Evolutionary conservation across 2,797 vertebrate species (phyloP), one percentile per base, ranked within the genome.

Genomic region (Falco concolor): DNA sequence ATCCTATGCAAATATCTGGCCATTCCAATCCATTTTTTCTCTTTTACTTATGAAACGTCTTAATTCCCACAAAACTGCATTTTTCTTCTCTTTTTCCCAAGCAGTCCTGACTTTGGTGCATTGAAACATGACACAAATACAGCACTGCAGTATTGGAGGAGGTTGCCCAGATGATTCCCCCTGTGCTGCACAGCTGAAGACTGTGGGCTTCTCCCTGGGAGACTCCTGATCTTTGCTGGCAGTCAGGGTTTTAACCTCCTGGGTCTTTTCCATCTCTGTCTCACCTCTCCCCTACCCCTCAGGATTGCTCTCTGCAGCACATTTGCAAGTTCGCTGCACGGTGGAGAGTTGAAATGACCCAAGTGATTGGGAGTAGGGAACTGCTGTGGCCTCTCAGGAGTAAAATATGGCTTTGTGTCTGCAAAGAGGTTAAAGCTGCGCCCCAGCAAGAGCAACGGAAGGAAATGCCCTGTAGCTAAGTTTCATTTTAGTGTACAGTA

Each of bases 391-490:
- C 89, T 82, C 89, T 95, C 77, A 60, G 69, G 40, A 68, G 83
- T 95, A 90, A 96, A 96, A 93, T 85, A 87, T 69, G 73, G 88
- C 95, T 96, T 93, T 96, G 90, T 95, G 88, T 95, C 95, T 95
- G 91, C 88, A 80, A 52, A 72, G 78, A 94, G 86, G 83, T 89
- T 92, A 87, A 92, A 90, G 90, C 95, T 93, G 91, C 94, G 92
- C 91, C 93, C 91, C 94, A 90, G 94, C 86, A 95, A 95, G 81
- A 91, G 90, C 93, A 95, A 80, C 13, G 53, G 96, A 97, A 96
- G 95, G 96, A 96, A 97, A 95, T 96, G 94, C 96, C 95, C 96
- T 49, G 88, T 95, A 96, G 96, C 96, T 92, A 97, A 47, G 94
- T 93, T 96, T 97, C 90, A 94, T 94, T 93, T 95, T 2, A 54